Evolutionary conservation across 1,140 invertebrate species (phyloP).

Genomic region (Megalonaias nervosa): DNA sequence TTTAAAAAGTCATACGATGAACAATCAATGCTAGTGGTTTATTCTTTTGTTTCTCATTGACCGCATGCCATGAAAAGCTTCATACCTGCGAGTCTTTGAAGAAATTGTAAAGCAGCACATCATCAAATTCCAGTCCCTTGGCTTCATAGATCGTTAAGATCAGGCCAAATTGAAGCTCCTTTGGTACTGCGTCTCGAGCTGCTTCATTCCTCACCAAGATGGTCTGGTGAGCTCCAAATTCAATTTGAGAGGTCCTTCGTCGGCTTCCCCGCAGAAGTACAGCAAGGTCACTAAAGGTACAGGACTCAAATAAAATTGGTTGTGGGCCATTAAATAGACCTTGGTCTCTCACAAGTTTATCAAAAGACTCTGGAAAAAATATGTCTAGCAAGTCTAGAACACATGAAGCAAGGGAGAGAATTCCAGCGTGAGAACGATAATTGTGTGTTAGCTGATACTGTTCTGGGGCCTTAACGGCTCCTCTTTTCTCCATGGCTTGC

Average conservation of each 20-base stretch:
- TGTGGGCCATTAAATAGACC: constrained; percentile 62
- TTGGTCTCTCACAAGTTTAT: constrained; percentile 60
- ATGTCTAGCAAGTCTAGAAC: constrained; percentile 62
- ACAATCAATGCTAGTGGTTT: too few species aligned
- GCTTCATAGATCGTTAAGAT: constrained; percentile 55
- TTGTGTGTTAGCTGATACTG: constrained; percentile 64
- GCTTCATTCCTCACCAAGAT: constrained; percentile 50
- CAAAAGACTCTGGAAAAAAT: constrained; percentile 68
- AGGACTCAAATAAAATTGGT: constrained; percentile 64
- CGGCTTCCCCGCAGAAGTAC: constrained; percentile 40
- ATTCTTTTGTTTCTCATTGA: too few species aligned
- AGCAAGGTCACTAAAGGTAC: constrained; percentile 53
- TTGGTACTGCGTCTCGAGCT: constrained; percentile 37
- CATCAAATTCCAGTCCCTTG: constrained; percentile 60
- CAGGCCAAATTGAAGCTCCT: constrained; percentile 43
- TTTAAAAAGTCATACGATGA: too few species aligned
- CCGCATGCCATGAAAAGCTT: too few species aligned
- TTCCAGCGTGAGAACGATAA: constrained; percentile 65
- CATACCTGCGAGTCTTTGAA: constrained; percentile 56
- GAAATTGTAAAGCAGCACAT: constrained; percentile 58
- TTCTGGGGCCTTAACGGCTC: constrained; percentile 44
- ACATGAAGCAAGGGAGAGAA: constrained; percentile 62
- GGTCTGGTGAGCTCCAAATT: constrained; percentile 60
- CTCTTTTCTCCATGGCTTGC: constrained; percentile 45
- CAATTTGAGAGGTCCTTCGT: constrained; percentile 46